phyloP scores from a whole-genome alignment of 2,797 vertebrate species.

The Sebastes hubbsi region DNA sequence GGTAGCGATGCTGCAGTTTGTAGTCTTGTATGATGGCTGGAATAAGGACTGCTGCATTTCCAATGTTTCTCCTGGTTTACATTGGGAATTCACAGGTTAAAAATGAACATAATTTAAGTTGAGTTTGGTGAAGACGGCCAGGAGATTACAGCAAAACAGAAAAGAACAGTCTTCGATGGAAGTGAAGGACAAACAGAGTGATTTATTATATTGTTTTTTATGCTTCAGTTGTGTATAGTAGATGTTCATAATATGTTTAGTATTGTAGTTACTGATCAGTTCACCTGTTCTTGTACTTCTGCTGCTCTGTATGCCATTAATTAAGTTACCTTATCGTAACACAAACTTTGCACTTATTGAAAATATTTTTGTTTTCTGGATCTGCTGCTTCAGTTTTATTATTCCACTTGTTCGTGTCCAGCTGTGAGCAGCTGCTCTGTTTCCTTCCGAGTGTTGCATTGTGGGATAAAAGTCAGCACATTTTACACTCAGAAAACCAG shows the following conservation, averaged over 20 bases:
- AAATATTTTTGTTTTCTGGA: no score
- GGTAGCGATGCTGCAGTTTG: no score
- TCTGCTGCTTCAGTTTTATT: not conserved
- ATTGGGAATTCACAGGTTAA: not conserved
- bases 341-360: not conserved
- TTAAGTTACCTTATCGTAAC: no score
- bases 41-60: no score
- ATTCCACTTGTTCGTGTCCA: not conserved
- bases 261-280: no score
- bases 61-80: not conserved
- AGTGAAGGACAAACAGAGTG: not conserved
- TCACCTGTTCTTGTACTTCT: not conserved
- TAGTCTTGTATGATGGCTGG: no score
- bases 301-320: no score
- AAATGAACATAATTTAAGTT: not conserved
- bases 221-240: not conserved
- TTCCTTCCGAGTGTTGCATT: not conserved
- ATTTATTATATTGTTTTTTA: not conserved
- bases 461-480: not conserved
- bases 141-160: not conserved
- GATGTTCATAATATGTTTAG: not conserved
- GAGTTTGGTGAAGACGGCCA: not conserved
- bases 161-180: no score
- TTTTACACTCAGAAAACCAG: not conserved
- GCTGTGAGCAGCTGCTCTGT: conserved; percentile 16